Evolutionary conservation across 2,888 invertebrate genomes (phyloP), one percentile per base, ranked within the genome.

Genomic region (Palloptera scutellata): DNA sequence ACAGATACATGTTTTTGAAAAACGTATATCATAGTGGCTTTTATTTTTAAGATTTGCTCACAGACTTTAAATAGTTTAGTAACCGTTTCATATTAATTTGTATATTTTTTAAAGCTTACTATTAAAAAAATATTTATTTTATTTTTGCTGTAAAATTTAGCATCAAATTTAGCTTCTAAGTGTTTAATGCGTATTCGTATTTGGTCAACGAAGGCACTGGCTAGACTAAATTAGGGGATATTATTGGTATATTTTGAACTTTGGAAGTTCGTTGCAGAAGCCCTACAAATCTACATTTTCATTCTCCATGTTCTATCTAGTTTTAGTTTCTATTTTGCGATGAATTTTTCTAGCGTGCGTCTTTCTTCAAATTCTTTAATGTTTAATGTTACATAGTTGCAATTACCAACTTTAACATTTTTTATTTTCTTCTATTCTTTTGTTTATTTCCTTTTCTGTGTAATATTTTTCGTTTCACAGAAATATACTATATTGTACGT

Each of bases 151-250:
- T 4, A 30, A 6, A 6, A 4, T 30, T 30, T 30, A 30, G 30
- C 30, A 30, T 30, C 2, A 30, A 30, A 30, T 30, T 4, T 30
- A 30, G 30, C 30, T 30, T 30, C 30, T 30, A 30, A 30, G 6
- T 30, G 6, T 30, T 30, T 30, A 30, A 6, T 30, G 54, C 55
- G 43, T 57, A 66, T 61, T 61, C 53, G n/a, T 72, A 73, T 70
- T 71, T 67, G 74, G 73, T 69, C 72, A 71, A 60, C 74, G 77
- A 76, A 74, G 76, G 75, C 76, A 72, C 75, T 72, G 75, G 78
- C 77, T 76, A 76, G 73, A 81, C 80, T 77, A 80, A 83, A 81
- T 83, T 83, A 82, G 78, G 75, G 75, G 75, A 77, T 79, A 76
- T 78, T 76, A 68, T 73, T 75, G 76, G 74, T 76, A 76, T 77